Evolutionary conservation across 2,888 invertebrate genomes (phyloP).

Genomic region (Tetheella fluctuosa): DNA sequence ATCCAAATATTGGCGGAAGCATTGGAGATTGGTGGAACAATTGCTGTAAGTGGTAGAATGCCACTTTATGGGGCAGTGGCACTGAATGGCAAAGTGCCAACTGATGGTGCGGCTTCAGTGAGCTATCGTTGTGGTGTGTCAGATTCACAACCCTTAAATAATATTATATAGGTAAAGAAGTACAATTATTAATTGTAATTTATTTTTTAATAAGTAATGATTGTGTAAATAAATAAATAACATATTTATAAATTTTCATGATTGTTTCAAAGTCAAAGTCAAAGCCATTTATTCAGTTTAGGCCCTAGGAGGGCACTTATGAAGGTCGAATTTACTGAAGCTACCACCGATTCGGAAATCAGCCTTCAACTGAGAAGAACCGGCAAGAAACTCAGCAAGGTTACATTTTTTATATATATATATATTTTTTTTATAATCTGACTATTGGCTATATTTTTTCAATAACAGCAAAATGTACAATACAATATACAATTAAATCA

Average conservation of each 20-base stretch:
- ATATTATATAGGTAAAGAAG: background rate
- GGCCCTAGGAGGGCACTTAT: too few relatives aligned
- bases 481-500: background rate
- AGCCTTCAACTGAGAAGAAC: too few relatives aligned
- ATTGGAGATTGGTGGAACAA: conserved; percentile 58
- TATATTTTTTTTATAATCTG: too few relatives aligned
- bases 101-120: conserved; percentile 54
- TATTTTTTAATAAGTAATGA: background rate
- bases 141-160: background rate
- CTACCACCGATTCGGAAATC: too few relatives aligned
- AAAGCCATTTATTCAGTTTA: too few relatives aligned
- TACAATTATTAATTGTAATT: background rate
- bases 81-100: conserved; percentile 57
- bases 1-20: conserved; percentile 57
- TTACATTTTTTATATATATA: too few relatives aligned
- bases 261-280: too few relatives aligned
- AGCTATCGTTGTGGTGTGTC: conserved; percentile 44
- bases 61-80: conserved; percentile 60
- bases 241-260: background rate
- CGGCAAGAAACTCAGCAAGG: too few relatives aligned
- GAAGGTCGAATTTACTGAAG: too few relatives aligned
- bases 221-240: background rate
- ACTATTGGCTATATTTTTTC: too few relatives aligned
- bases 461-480: too few relatives aligned
- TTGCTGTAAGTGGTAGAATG: conserved; percentile 58